These are phyloP conservation scores for Furcula furcula DNA, from an alignment of 2,888 invertebrate species.

Conservation along the genomic window DNA sequence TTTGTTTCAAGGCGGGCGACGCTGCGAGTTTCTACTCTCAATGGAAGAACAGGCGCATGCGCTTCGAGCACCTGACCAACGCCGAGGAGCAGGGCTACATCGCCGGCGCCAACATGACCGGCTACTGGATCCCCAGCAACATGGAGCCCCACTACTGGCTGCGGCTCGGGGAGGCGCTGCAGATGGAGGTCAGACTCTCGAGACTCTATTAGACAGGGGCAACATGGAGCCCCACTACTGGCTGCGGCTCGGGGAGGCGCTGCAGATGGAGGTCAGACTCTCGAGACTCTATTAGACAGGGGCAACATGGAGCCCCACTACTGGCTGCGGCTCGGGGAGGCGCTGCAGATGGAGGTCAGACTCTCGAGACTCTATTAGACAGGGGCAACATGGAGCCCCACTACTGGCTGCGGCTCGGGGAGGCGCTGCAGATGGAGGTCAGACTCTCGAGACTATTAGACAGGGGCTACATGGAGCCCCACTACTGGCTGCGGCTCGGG, in stretches of 20 bases:
- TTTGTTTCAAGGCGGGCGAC: constrained; percentile 60
- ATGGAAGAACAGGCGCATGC: constrained; percentile 57
- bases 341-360: too few species aligned
- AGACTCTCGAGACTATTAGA: too few species aligned
- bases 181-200: constrained; percentile 49
- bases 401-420: too few species aligned
- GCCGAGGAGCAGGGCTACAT: constrained; percentile 60
- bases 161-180: constrained; percentile 37
- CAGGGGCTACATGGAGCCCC: too few species aligned
- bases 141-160: constrained; percentile 58
- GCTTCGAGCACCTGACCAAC: constrained; percentile 51
- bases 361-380: too few species aligned
- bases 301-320: too few species aligned
- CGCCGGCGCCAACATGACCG: constrained; percentile 72
- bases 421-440: too few species aligned
- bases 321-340: background rate
- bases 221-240: background rate
- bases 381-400: too few species aligned
- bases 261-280: constrained; percentile 23
- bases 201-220: background rate
- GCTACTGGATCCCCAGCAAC: constrained; percentile 63
- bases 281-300: too few species aligned
- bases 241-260: constrained; percentile 1
- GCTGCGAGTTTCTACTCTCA: constrained; percentile 66
- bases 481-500: too few species aligned